Evolutionary conservation across 2,888 invertebrate species (phyloP).

Genomic region (Dicycla oo): DNA sequence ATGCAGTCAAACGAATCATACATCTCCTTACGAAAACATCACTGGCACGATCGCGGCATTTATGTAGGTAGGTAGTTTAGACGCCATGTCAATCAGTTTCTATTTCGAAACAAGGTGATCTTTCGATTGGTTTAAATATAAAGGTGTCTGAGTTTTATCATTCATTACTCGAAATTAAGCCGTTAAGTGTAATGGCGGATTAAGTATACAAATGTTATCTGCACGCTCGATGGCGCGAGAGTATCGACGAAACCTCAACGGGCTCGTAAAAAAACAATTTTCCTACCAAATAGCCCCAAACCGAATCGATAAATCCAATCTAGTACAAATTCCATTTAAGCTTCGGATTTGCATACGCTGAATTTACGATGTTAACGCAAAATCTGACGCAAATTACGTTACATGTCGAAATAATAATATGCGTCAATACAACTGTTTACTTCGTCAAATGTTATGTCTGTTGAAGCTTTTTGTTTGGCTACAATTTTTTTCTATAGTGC

Average conservation of each 20-base stretch:
- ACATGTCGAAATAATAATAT: conserved; percentile 37
- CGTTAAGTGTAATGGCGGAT: conserved; percentile 43
- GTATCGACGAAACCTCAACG: conserved; percentile 44
- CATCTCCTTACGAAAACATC: conserved; percentile 13
- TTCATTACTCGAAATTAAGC: conserved; percentile 44
- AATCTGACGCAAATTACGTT: conserved; percentile 40
- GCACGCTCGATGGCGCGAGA: conserved; percentile 28
- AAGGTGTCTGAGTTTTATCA: conserved; percentile 27
- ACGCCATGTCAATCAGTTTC: conserved; percentile 52
- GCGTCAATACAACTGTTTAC: conserved; percentile 27
- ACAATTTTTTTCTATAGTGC: background rate
- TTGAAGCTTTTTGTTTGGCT: conserved; percentile 3
- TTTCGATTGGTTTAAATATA: conserved; percentile 40
- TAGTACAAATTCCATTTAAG: conserved; percentile 58
- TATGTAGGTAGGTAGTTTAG: conserved; percentile 25
- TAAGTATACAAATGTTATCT: conserved; percentile 53
- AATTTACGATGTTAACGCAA: conserved; percentile 51
- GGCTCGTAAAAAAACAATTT: conserved; percentile 60
- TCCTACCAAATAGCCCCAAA: conserved; percentile 43
- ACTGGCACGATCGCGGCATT: conserved; percentile 43
- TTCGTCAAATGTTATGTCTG: conserved; percentile 7
- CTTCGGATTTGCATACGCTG: conserved; percentile 56
- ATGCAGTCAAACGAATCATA: conserved; percentile 14
- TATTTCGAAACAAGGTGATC: conserved; percentile 42
- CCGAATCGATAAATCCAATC: conserved; percentile 61